These are phyloP conservation scores for Drosophila phalerata DNA, from an alignment of 2,888 invertebrate genomes.

Conservation along the genomic window DNA sequence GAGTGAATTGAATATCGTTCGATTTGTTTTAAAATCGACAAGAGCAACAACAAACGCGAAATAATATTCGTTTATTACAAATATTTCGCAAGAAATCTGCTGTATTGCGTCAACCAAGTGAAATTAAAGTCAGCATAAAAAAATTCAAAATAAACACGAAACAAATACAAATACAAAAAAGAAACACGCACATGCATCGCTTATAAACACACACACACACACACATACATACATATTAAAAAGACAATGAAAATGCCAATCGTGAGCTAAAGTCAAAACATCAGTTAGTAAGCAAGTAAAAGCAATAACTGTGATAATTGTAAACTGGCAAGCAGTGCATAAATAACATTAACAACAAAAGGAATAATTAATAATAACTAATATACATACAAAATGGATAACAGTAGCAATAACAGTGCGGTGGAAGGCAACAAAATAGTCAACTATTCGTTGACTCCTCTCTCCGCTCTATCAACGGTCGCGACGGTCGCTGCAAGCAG, in stretches of 20 bases:
- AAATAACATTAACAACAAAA: constrained; percentile 25
- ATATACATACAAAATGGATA: constrained; percentile 71
- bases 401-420: constrained; percentile 47
- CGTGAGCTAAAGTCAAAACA: constrained; percentile 64
- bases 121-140: constrained; percentile 45
- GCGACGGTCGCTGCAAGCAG: constrained; percentile 11
- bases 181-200: constrained; percentile 18
- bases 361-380: constrained; percentile 35
- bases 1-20: constrained; percentile 52
- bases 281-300: constrained; percentile 45
- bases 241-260: constrained; percentile 64
- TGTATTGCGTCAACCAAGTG: constrained; percentile 59
- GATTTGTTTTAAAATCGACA: constrained; percentile 82
- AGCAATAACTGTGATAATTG: constrained; percentile 77
- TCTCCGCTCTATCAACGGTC: constrained; percentile 46
- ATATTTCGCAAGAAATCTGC: constrained; percentile 68
- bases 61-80: constrained; percentile 59
- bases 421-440: constrained; percentile 67
- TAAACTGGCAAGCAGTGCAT: constrained; percentile 53
- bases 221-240: constrained; percentile 33
- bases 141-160: constrained; percentile 22
- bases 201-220: constrained; percentile 20
- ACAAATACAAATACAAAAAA: constrained; percentile 26
- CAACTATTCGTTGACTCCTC: constrained; percentile 64
- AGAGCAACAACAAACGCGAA: constrained; percentile 42